These are phyloP conservation scores for Dermatophagoides farinae DNA, from an alignment of 1,140 invertebrate species.

Conservation along the genomic window DNA sequence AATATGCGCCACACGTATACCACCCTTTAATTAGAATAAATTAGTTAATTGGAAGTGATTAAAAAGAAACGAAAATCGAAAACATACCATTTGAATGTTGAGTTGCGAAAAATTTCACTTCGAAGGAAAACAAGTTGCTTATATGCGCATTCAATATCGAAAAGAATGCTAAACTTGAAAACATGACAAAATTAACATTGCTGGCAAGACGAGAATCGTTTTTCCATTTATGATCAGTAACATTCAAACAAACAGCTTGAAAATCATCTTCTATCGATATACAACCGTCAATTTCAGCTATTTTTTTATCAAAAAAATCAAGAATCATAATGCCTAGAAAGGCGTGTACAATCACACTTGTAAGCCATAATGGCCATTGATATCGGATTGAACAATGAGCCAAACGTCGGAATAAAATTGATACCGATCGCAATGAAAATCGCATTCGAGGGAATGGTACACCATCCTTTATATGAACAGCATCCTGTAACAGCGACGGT, in stretches of 20 bases:
- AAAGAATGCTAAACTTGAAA: background rate
- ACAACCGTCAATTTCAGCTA: background rate
- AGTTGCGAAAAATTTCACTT: background rate
- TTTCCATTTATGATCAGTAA: background rate
- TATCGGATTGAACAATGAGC: background rate
- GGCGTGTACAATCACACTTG: no score
- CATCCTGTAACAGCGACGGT: background rate
- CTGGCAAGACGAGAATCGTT: background rate
- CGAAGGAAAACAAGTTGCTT: background rate
- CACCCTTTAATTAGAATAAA: background rate
- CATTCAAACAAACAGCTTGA: background rate
- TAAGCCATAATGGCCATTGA: background rate
- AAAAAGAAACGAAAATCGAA: background rate
- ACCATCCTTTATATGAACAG: background rate
- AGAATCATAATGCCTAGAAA: no score
- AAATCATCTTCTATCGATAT: background rate
- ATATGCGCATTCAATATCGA: background rate
- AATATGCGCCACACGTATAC: background rate
- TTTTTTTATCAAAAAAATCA: no score
- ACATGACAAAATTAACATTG: background rate
- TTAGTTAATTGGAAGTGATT: background rate
- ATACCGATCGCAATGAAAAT: background rate
- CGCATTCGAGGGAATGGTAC: background rate
- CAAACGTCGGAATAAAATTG: background rate
- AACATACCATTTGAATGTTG: background rate